These are phyloP conservation scores for Carapus acus DNA, from an alignment of 2,797 vertebrate species.

Conservation along the genomic window DNA sequence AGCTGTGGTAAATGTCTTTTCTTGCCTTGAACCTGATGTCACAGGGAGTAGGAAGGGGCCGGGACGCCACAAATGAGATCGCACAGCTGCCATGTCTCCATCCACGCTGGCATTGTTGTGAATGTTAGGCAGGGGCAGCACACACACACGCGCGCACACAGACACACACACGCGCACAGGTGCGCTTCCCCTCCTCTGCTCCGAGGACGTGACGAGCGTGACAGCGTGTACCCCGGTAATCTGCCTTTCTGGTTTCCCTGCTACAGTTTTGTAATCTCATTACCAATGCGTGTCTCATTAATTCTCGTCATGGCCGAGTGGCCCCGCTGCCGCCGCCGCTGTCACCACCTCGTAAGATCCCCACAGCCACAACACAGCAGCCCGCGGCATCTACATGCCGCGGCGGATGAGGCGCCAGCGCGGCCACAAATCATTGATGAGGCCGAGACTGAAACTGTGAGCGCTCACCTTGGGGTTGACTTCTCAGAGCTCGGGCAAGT, in stretches of 20 bases:
- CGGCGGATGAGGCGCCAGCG: slow-evolving; percentile 25
- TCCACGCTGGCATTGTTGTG: slow-evolving; percentile 11
- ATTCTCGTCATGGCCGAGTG: slow-evolving; percentile 59
- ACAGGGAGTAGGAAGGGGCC: slow-evolving; percentile 28
- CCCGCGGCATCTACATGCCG: slow-evolving; percentile 43
- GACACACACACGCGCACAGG: slow-evolving; percentile 23
- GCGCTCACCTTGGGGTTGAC: slow-evolving; percentile 46
- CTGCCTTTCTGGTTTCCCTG: slow-evolving; percentile 41
- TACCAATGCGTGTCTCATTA: slow-evolving; percentile 67
- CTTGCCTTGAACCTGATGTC: slow-evolving; percentile 28
- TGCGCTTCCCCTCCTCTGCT: slow-evolving; percentile 27
- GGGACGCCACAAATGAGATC: slow-evolving; percentile 44
- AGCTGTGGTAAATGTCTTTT: slow-evolving; percentile 44
- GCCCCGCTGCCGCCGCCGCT: slow-evolving; percentile 37
- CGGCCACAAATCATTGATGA: slow-evolving; percentile 60
- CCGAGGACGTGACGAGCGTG: slow-evolving; percentile 16
- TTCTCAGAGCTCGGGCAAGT: slow-evolving; percentile 22
- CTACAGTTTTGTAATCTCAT: slow-evolving; percentile 64
- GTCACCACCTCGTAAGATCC: slow-evolving; percentile 39
- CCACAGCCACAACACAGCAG: slow-evolving; percentile 25
- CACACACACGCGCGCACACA: too few species aligned
- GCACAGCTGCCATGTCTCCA: slow-evolving; percentile 44
- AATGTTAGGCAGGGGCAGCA: slow-evolving; percentile 11
- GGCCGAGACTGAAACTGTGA: slow-evolving; percentile 40
- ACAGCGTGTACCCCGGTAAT: slow-evolving; percentile 51